Evolutionary conservation across 2,888 invertebrate species (phyloP), one percentile per base, ranked within the genome.

Genomic region (Diloba caeruleocephala): DNA sequence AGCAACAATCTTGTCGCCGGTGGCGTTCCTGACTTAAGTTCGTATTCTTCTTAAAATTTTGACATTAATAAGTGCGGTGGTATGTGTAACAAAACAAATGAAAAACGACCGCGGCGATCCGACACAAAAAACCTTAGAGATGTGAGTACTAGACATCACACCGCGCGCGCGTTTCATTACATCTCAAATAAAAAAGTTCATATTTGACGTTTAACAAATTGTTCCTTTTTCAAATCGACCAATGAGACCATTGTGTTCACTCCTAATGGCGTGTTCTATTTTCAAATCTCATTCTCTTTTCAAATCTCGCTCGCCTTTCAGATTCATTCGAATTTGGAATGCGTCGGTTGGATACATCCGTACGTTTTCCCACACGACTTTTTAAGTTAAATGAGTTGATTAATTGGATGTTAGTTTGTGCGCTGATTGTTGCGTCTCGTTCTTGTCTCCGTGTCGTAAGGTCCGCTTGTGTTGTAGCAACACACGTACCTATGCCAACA

Each of bases 141-240:
- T 85, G 82, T 84, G 70, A 72, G 85, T 85, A 88, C 87, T 87
- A 91, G 89, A 85, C 89, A 89, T 87, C 90, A 88, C 82, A 89
- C 89, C 83, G 88, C 61, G 72, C 71, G 71, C 72, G 74, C 83
- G 85, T 89, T 90, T 88, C 91, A 90, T 91, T 91, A 90, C 90
- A 88, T 83, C 86, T 84, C 82, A 88, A 90, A 91, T 87, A 89
- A 88, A 92, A 88, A 92, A 91, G 85, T 89, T 92, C 90, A 92
- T 91, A 92, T 92, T 92, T 92, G 93, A 92, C 93, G 92, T 92
- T 91, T 92, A 93, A 93, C 93, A 93, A 93, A 93, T 93, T 92
- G 92, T 92, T 92, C 92, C 92, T 92, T 93, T 93, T 93, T 93
- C 87, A 93, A 92, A 93, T 93, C 92, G 86, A 91, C 93, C 92